Base-by-base conservation (phyloP, 2,888 invertebrate genomes). In the Bombyx huttoni region DNA sequence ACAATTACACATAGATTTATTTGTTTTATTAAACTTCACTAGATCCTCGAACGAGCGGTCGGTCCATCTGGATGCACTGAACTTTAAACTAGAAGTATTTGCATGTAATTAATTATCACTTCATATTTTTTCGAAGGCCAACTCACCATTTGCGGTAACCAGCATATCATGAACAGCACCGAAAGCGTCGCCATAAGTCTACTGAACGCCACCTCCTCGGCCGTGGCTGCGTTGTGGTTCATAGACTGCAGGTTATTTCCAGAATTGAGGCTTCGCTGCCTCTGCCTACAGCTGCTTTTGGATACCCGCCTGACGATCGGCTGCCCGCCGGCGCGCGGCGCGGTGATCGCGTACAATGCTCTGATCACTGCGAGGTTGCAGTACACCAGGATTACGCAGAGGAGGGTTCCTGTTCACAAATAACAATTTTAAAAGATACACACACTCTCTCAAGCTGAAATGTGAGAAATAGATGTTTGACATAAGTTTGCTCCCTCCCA, bases 71-170 rank as follows among this genome's bases (percentile, higher is more conserved):
- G n/a, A n/a, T n/a, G 24, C 24, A 24, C 24, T 24, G 2, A 10
- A 35, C 35, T 12, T 40, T 10, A 40, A 40, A 24, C 3, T 24
- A 24, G 24, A 24, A 24, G 24, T 40, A 40, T 10, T 10, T 12
- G 40, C 40, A 10, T 10, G 40, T 12, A 40, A 40, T 35, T 7
- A 35, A 35, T 40, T 8, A 40, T 3, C 8, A 10, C 1, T 40
- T 40, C 7, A 12, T 12, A 40, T 6, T 40, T 14, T 13, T 50
- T 51, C 34, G 48, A 35, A 14, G 46, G 34, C 48, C 34, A 7
- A 58, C 88, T 89, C 71, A 96, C 96, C 94, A 96, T 93, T 80
- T 96, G 95, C 33, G 96, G 96, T 83, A 95, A 89, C 96, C 96
- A 96, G 80, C 95, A 96, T 48, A 93, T 82, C 67, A 96, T 92